Evolutionary conservation across 2,888 invertebrate genomes (phyloP), one percentile per base, ranked within the genome.

Genomic region (Julus scanicus): DNA sequence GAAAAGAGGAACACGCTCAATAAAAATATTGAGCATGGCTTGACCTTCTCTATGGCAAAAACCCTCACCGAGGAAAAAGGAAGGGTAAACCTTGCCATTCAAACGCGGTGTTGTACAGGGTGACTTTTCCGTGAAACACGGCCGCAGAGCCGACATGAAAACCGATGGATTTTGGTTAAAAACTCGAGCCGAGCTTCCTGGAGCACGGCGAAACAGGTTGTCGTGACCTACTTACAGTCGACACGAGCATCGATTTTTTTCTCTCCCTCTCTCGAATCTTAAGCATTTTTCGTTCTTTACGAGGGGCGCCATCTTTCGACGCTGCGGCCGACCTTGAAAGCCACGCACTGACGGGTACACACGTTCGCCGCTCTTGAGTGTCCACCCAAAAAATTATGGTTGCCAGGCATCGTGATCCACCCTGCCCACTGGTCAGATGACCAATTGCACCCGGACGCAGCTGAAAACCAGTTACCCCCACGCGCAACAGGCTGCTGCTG

Each of bases 141-240:
- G 53, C 53, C 5, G 5, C 9, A 4, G 53, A 13, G 53, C 53
- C 5, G 53, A 53, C 9, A 9, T 2, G 13, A 53, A 13, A 53
- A 13, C 53, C 53, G 53, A 53, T 2, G 13, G 5, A 11, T 11
- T 83, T 83, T 39, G 17, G 20, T 40, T 84, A 84, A 84, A 84
- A 63, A 15, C 63, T 57, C 63, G 63, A 63, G 63, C 84, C 37
- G 84, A 84, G 44, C 44, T 84, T 84, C 84, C 39, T 84, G 84
- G 40, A 4, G 1, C n/a, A 84, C 6, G 29, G 44, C 84, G 13
- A 84, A 84, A 84, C 84, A 84, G 84, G 84, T 84, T 84, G 84
- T 84, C 84, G 84, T 84, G 84, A 84, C 84, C 84, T 84, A 84
- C 84, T 84, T 84, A 84, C 63, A 63, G 15, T 15, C 53, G 2